Evolutionary conservation across 2,797 vertebrate species (phyloP), one percentile per base, ranked within the genome.

Genomic region (Adrianichthys oophorus): DNA sequence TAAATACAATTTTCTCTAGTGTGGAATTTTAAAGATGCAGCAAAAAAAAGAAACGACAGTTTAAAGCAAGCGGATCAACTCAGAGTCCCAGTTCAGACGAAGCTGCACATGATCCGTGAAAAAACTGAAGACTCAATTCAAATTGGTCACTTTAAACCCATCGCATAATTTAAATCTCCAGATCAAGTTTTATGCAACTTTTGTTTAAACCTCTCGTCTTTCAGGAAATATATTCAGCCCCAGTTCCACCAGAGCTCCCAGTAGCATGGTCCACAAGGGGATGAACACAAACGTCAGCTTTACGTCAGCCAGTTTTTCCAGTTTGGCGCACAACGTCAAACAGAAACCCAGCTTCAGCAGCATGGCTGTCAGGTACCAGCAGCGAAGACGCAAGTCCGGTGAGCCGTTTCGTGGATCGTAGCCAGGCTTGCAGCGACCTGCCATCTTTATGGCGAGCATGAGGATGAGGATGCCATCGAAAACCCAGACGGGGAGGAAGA

Each of bases 401-500:
- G 94, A 93, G 65, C 94, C 95, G 0, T 97, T 95, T 54, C 95
- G 93, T 0, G 94, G 94, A 80, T 98, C 96, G 1, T 94, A 94
- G 17, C 94, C 96, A 0, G 95, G 94, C 70, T 96, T 96, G 87
- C 97, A 98, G 0, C 94, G 93, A 0, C 96, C 95, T 0, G 93
- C 95, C 95, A 98, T 95, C 83, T 97, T 97, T 40, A 98, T 94
- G 68, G 92, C 93, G 12, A 97, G 85, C 95, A 98, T 95, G 53
- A 98, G 93, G 2, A 98, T 89, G 48, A 98, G 95, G 62, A 97
- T 94, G 32, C 95, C 94, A 14, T 98, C 97, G 15, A 98, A 96
- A 77, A 98, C 93, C 97, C 97, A 99, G 59, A 98, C 91, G 0
- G 95, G 97, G 67, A 97, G 94, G 62, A 98, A 98, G 83, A 98